phyloP scores from a whole-genome alignment of 2,888 invertebrate genomes.

The Troides helena region DNA sequence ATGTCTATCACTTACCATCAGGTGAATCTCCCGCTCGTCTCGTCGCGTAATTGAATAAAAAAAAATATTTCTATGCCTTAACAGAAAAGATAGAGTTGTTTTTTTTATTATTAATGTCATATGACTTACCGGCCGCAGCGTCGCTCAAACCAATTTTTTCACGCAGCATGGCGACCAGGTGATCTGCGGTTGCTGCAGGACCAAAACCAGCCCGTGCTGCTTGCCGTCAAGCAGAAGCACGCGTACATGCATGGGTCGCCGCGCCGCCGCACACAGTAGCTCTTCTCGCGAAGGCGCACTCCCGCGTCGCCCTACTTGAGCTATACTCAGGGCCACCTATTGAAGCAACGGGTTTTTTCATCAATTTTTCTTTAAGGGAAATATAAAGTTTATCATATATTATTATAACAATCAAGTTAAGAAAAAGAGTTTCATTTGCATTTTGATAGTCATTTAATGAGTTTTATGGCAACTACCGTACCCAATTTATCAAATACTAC shows the following conservation, averaged over 20 bases:
- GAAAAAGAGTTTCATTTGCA: no score
- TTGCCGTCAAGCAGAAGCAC: conserved; percentile 97
- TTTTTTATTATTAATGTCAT: no score
- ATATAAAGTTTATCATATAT: neutral
- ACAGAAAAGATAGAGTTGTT: no score
- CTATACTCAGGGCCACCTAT: conserved; percentile 73
- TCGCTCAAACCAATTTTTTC: conserved; percentile 93
- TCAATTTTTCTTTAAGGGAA: neutral
- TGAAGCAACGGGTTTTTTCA: neutral
- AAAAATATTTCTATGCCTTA: neutral
- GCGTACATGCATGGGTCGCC: conserved; percentile 93
- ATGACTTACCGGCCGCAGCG: conserved; percentile 82
- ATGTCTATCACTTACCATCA: no score
- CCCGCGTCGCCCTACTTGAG: conserved; percentile 85
- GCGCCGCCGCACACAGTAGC: conserved; percentile 94
- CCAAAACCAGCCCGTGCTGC: conserved; percentile 96
- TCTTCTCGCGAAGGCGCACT: conserved; percentile 96
- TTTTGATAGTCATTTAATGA: no score
- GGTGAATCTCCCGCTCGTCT: no score
- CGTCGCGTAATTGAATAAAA: neutral
- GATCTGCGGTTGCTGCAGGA: conserved; percentile 94
- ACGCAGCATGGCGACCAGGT: conserved; percentile 92
- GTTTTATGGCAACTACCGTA: no score
- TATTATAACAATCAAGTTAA: no score
- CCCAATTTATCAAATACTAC: no score